Percentiles rank a stretch among this genome's conserved stretches.
phyloP scores from a whole-genome alignment of 2,113 vertebrate genomes.

The Pimephales promelas region DNA sequence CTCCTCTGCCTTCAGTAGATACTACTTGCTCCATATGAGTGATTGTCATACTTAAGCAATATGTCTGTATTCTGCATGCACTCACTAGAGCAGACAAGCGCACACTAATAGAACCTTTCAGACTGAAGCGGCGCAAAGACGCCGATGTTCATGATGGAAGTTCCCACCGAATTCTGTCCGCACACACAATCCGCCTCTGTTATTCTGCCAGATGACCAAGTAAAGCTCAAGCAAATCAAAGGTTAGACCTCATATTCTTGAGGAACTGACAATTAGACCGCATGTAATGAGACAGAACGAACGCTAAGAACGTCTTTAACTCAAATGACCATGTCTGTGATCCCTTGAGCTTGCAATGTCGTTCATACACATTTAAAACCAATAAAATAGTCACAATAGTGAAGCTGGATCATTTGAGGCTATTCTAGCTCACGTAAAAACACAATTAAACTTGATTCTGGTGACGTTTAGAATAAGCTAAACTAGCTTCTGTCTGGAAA shows the following conservation, averaged over 20 bases:
- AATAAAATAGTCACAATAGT: slow-evolving; percentile 41
- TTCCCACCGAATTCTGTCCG: neutral
- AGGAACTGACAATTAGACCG: slow-evolving; percentile 47
- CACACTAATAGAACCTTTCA: slow-evolving; percentile 77
- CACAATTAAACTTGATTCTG: slow-evolving; percentile 17
- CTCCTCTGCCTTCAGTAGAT: slow-evolving; percentile 62
- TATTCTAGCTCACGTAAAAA: slow-evolving; percentile 44
- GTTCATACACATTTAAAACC: slow-evolving; percentile 53
- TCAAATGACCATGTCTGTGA: slow-evolving; percentile 47
- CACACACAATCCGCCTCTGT: neutral
- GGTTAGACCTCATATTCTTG: slow-evolving; percentile 33
- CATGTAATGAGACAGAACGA: slow-evolving; percentile 45
- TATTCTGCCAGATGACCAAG: neutral
- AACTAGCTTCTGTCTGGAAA: neutral
- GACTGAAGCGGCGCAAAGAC: slow-evolving; percentile 61
- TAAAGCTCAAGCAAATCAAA: slow-evolving; percentile 10
- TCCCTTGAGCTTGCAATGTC: slow-evolving; percentile 58
- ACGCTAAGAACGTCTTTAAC: slow-evolving; percentile 35
- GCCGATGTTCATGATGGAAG: slow-evolving; percentile 65
- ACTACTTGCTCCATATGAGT: slow-evolving; percentile 72
- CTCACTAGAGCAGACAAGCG: slow-evolving; percentile 78
- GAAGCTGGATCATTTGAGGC: slow-evolving; percentile 23
- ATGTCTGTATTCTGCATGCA: slow-evolving; percentile 77
- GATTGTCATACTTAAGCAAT: slow-evolving; percentile 79
- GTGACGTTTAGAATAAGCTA: neutral